Conservation (phyloP, 2,113 vertebrate species). For the Rhabdornis inornatus region DNA sequence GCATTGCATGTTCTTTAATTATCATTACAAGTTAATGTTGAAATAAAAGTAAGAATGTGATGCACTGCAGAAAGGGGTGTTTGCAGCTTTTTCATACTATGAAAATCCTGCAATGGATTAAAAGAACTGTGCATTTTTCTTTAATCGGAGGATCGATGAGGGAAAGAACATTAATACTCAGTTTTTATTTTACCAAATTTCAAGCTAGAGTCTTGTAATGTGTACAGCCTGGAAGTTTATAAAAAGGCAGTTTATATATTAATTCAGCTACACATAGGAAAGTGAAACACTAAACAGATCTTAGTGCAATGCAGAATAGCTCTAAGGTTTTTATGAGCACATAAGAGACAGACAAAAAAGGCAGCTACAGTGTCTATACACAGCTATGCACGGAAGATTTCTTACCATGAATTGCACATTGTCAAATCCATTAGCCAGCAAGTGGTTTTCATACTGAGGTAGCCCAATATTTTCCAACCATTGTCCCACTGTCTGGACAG, state of each 20-base stretch:
- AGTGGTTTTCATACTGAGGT: conserved; percentile 99
- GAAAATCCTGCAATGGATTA: neutral
- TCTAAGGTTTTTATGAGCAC: conserved; percentile 60
- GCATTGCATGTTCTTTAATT: conserved; percentile 19
- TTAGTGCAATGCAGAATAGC: conserved; percentile 67
- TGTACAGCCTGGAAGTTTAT: conserved; percentile 47
- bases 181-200: conserved; percentile 38
- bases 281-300: conserved; percentile 32
- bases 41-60: conserved; percentile 11
- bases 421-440: conserved; percentile 98
- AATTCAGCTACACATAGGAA: conserved; percentile 50
- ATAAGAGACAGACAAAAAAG: conserved; percentile 72
- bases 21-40: neutral
- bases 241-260: conserved; percentile 39
- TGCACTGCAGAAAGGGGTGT: neutral
- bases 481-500: conserved; percentile 95
- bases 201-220: neutral
- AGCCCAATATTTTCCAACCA: conserved; percentile 98
- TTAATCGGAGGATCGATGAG: conserved; percentile 7
- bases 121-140: conserved; percentile 13
- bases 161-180: conserved; percentile 13
- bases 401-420: conserved; percentile 98
- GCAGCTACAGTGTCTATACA: conserved; percentile 64
- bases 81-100: neutral
- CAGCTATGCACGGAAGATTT: conserved; percentile 65